Conservation (phyloP, 1,140 invertebrate species). For the Stegodyphus mimosarum region DNA sequence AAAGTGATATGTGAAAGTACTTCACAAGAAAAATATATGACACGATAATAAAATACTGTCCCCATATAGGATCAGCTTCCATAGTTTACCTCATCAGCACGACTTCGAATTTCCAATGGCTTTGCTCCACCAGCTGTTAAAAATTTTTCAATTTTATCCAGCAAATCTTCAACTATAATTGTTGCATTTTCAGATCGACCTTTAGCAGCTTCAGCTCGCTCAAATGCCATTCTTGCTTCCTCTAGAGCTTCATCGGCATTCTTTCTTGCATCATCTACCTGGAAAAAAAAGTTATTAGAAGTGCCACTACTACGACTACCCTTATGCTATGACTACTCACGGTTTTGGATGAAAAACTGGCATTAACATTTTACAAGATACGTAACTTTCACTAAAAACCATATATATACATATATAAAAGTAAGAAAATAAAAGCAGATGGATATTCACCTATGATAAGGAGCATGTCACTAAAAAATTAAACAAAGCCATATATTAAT, state of each 20-base stretch:
- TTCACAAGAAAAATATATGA: not conserved
- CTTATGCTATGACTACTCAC: no score
- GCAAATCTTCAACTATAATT: slow-evolving; percentile 72
- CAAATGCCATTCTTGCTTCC: slow-evolving; percentile 74
- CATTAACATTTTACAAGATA: no score
- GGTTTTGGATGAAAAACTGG: no score
- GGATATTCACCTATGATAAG: no score
- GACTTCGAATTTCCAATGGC: slow-evolving; percentile 81
- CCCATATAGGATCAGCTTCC: no score
- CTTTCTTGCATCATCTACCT: slow-evolving; percentile 74
- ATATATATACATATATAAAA: no score
- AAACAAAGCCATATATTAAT: no score
- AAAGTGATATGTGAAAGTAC: not conserved
- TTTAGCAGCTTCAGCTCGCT: slow-evolving; percentile 71
- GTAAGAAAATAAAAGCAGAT: no score
- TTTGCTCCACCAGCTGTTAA: slow-evolving; percentile 80
- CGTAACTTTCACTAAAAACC: no score
- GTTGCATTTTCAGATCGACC: slow-evolving; percentile 73
- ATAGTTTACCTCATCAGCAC: slow-evolving; percentile 78
- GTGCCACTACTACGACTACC: no score
- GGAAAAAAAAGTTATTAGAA: not conserved
- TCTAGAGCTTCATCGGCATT: slow-evolving; percentile 72
- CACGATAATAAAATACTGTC: not conserved
- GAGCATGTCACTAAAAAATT: no score
- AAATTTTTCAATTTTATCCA: slow-evolving; percentile 80